A percentile compares a stretch with the other conserved stretches of the same genome.
Conservation (phyloP, 1,140 invertebrate genomes). For the Hycleus cichorii region DNA sequence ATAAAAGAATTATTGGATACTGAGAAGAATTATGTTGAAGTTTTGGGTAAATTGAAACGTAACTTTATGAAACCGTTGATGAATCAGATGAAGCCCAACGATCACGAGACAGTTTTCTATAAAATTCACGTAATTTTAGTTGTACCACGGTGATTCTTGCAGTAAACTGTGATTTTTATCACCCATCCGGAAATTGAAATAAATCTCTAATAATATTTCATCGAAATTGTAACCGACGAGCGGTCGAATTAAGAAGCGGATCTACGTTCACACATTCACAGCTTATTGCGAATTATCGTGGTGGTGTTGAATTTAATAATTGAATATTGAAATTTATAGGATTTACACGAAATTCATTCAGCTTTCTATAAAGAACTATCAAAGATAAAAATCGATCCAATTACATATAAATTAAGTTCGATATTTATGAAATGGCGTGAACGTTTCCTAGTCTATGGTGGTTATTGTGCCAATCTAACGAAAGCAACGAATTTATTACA, state of each 20-base stretch:
- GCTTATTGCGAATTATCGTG: no score
- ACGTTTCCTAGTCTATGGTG: constrained; percentile 87
- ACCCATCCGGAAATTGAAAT: no score
- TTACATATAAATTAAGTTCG: constrained; percentile 50
- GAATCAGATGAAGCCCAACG: constrained; percentile 61
- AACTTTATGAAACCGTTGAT: constrained; percentile 76
- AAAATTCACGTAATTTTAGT: constrained; percentile 67
- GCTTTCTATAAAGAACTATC: constrained; percentile 73
- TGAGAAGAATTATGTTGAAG: constrained; percentile 94
- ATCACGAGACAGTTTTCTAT: constrained; percentile 75
- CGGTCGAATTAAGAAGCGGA: not conserved
- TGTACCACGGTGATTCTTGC: no score
- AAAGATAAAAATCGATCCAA: constrained; percentile 53
- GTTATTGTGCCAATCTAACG: constrained; percentile 90
- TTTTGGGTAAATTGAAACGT: constrained; percentile 77
- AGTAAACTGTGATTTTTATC: not conserved
- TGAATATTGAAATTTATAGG: constrained; percentile 46
- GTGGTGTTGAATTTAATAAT: no score
- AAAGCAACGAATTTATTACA: constrained; percentile 69
- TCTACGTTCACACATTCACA: no score
- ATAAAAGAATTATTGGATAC: constrained; percentile 94
- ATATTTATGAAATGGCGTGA: constrained; percentile 87
- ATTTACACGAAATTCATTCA: constrained; percentile 79
- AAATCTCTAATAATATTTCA: no score
- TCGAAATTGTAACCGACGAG: not conserved